Evolutionary conservation across 2,113 vertebrate species (phyloP), one percentile per base, ranked within the genome.

Genomic region (Microtus montanus): DNA sequence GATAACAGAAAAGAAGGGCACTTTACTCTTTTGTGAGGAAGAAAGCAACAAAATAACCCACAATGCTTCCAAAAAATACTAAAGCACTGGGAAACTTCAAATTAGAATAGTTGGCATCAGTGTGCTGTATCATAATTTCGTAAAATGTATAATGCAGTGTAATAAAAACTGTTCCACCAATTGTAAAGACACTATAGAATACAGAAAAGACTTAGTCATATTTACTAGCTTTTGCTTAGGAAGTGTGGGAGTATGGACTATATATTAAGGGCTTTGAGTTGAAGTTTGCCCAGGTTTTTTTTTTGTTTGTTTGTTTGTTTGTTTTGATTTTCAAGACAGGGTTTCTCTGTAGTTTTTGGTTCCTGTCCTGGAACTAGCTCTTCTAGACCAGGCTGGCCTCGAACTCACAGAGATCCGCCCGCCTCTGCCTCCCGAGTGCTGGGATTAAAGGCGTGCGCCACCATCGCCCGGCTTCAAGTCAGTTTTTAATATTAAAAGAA

Each of bases 111-210:
- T 38, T 87, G n/a, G 1, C 70, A 71, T 52, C 49, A 87, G 19
- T 24, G 49, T 20, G 71, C 20, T 52, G 22, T 52, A 87, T 52
- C 52, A 22, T 70, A 22, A 70, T n/a, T 87, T 71, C 71, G 30
- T 47, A 68, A 68, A 68, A 83, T n/a, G 52, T 44, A 79, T 87
- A 58, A 20, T 52, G 24, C n/a, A 84, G 38, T 26, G 68, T 66
- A 95, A 90, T 41, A 87, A 68, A 86, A 14, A 70, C 30, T 35
- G 84, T 88, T 13, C 7, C 5, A 88, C 66, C 91, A 26, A 74
- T 91, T 92, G 87, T 94, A 73, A 95, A 82, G 52, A 61, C 7
- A 52, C 66, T 26, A 41, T 26, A 24, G 38, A 74, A 44, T 90
- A 41, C 38, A 49, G 26, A 66, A 87, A 78, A 91, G 47, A 79